Percentiles rank a stretch among this genome's conserved stretches.
These are phyloP conservation scores for Lophius americanus DNA, from an alignment of 2,797 vertebrate genomes.

Conservation along the genomic window DNA sequence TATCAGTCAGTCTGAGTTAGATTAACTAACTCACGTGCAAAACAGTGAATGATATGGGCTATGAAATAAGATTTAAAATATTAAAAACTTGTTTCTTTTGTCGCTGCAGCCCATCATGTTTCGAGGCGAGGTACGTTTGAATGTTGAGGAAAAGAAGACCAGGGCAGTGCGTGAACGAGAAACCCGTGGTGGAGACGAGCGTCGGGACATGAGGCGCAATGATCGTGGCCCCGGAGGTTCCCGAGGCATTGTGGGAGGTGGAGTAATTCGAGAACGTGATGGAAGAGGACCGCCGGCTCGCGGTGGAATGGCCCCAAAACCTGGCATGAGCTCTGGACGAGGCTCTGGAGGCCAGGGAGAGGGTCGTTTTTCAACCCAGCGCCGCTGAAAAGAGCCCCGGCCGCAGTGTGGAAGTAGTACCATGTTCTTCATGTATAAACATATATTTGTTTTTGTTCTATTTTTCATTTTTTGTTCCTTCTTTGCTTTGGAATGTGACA, in stretches of 20 bases:
- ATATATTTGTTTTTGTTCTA: slow-evolving; percentile 73
- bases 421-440: slow-evolving; percentile 86
- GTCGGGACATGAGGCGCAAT: slow-evolving; percentile 89
- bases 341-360: slow-evolving; percentile 87
- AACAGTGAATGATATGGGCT: slow-evolving; percentile 55
- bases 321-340: slow-evolving; percentile 89
- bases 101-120: slow-evolving; percentile 95
- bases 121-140: slow-evolving; percentile 95
- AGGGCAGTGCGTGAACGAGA: slow-evolving; percentile 92
- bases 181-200: slow-evolving; percentile 87
- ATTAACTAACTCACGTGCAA: slow-evolving; percentile 10
- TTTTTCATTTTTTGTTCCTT: slow-evolving; percentile 58
- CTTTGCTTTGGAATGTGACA: slow-evolving; percentile 97
- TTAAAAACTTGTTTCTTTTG: not conserved
- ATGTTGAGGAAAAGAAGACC: slow-evolving; percentile 98
- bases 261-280: slow-evolving; percentile 91
- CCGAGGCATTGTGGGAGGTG: slow-evolving; percentile 87
- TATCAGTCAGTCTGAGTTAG: not conserved
- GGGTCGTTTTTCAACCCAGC: slow-evolving; percentile 90
- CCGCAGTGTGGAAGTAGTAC: slow-evolving; percentile 86
- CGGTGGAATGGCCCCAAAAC: slow-evolving; percentile 89
- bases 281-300: slow-evolving; percentile 89
- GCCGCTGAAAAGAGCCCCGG: slow-evolving; percentile 85
- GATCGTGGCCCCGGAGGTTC: slow-evolving; percentile 89
- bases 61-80: slow-evolving; percentile 14